Conservation (phyloP, 2,113 vertebrate genomes). For the Galemys pyrenaicus region DNA sequence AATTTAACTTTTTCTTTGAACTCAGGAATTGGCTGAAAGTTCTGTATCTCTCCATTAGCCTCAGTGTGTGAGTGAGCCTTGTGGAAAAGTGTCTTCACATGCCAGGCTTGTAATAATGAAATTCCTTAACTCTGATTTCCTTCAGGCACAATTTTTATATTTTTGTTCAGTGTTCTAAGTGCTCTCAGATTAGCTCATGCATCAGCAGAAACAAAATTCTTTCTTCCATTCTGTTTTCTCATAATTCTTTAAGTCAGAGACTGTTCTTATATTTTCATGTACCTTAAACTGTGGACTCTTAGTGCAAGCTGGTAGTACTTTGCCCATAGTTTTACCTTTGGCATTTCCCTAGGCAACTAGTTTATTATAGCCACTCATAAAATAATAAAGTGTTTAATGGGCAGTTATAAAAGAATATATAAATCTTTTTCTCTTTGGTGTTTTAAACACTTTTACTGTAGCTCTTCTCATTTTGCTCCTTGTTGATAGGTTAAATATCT, state of each 20-base stretch:
- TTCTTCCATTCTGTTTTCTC: not conserved
- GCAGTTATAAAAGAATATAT: not conserved
- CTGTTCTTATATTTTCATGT: not conserved
- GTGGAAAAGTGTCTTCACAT: not conserved
- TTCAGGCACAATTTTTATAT: not conserved
- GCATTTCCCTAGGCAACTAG: not conserved
- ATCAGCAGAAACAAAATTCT: not conserved
- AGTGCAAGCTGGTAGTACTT: not conserved
- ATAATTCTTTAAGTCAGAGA: not conserved
- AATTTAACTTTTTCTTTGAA: not conserved
- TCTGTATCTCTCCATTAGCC: not conserved
- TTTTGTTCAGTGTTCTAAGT: not conserved
- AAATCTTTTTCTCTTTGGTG: not conserved
- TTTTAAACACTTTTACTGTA: not conserved
- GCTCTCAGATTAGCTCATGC: not conserved
- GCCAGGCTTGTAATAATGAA: not conserved
- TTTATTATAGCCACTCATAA: not conserved
- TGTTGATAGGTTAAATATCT: not conserved
- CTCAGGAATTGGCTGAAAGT: not conserved
- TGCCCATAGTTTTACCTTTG: not conserved
- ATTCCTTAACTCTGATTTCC: not conserved
- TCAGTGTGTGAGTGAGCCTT: not conserved
- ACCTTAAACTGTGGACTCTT: not conserved
- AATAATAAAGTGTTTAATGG: not conserved
- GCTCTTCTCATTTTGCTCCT: conserved; percentile 22